Percentiles rank a stretch among this genome's conserved stretches.
Evolutionary conservation across 2,888 invertebrate genomes (phyloP).

Genomic region (Caenorhabditis sulstoni): DNA sequence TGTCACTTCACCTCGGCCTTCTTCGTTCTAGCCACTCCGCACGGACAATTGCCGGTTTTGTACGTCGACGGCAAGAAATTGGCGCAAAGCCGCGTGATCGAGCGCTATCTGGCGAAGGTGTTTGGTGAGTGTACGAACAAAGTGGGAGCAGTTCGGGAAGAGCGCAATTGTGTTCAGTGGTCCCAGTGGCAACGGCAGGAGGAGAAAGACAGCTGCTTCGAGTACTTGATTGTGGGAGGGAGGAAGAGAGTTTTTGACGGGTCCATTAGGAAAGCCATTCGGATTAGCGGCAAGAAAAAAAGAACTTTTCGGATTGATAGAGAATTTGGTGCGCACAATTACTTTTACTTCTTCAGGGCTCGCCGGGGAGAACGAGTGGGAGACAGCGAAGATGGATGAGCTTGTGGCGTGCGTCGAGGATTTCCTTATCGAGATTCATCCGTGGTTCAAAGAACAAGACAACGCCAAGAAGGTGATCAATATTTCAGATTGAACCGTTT

Average conservation of each 20-base stretch:
- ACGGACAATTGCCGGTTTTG: conserved; percentile 68
- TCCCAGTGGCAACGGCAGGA: background rate
- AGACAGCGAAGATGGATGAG: conserved; percentile 70
- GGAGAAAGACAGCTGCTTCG: conserved; percentile 1
- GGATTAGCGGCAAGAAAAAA: conserved; percentile 22
- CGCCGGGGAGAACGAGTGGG: conserved; percentile 70
- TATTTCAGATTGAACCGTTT: background rate
- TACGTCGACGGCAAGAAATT: conserved; percentile 66
- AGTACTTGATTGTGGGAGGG: background rate
- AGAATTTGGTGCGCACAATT: conserved; percentile 17
- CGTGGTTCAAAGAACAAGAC: conserved; percentile 74
- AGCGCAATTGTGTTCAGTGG: conserved; percentile 10
- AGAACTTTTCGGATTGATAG: background rate
- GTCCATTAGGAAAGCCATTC: conserved; percentile 14
- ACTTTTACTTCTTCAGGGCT: conserved; percentile 52
- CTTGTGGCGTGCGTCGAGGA: conserved; percentile 70
- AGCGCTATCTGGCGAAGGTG: conserved; percentile 64
- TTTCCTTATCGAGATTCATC: conserved; percentile 69
- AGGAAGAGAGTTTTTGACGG: background rate
- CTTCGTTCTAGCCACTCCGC: conserved; percentile 65
- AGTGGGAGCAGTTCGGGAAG: background rate
- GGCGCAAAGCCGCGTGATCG: conserved; percentile 67
- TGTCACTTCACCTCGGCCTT: too few species aligned
- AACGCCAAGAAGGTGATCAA: conserved; percentile 67
- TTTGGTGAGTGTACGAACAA: conserved; percentile 55